Evolutionary conservation across 2,113 vertebrate genomes (phyloP), one percentile per base, ranked within the genome.

Genomic region (Notothenia coriiceps): DNA sequence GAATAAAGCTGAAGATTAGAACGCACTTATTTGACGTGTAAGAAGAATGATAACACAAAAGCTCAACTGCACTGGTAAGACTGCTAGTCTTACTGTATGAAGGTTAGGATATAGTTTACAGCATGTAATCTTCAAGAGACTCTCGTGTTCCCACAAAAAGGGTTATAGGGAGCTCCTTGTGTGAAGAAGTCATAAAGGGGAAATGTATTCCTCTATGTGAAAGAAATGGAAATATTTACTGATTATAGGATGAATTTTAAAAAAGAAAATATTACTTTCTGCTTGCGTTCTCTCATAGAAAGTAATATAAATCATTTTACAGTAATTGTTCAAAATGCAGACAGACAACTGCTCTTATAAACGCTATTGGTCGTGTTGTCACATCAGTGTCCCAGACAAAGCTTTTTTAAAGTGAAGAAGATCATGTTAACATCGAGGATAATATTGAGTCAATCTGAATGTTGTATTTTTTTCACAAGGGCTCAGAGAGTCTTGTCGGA

Each of bases 1-100:
- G 76, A 54, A 54, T 83, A 86, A 87, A 89, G 82, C 76, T 25
- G 62, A 67, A 88, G 89, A 90, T 92, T 92, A 92, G 79, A 71
- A 61, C 12, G 59, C 72, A 46, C 65, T 92, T 78, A 91, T 88
- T 89, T 89, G 86, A 89, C 88, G 77, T 70, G 61, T 20, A 44
- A 79, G 60, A 75, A 43, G 44, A 62, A 20, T 40, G 70, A 77
- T 63, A 49, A 66, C 51, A 70, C 63, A 77, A 68, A 62, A 50
- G 29, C 70, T 54, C 0, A 40, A 74, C 79, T 66, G 49, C 44
- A 25, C n/a, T 29, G 29, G 29, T 29, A 4, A 29, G 29, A 66
- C 69, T 72, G 57, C 3, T 54, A 29, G 62, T 66, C 66, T 59
- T 18, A 50, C 62, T n/a, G 55, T 63, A 35, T 25, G 29, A 81